A percentile compares a stretch with the other conserved stretches of the same genome.
These are phyloP conservation scores for Pleuronectes platessa DNA, from an alignment of 2,113 vertebrate genomes.

Conservation along the genomic window DNA sequence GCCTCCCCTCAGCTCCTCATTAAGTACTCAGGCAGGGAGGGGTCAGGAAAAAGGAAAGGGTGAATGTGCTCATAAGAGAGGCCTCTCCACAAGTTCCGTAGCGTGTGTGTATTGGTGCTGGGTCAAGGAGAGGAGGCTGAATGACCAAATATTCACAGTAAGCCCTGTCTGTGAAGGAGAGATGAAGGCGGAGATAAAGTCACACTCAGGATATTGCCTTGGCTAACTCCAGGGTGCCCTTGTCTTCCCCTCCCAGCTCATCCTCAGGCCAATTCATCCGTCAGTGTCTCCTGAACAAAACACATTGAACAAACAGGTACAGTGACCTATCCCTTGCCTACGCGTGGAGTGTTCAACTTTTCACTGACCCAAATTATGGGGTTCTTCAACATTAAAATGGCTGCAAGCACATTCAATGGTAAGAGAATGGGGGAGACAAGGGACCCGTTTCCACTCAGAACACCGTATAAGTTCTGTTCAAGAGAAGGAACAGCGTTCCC, in stretches of 20 bases:
- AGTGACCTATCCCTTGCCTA: neutral
- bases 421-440: neutral
- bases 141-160: conserved; percentile 64
- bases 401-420: neutral
- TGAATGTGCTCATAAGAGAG: conserved; percentile 30
- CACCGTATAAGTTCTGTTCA: conserved; percentile 24
- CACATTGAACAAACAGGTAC: conserved; percentile 42
- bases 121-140: conserved; percentile 54
- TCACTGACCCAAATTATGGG: neutral
- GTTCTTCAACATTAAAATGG: too few relatives aligned
- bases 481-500: conserved; percentile 36
- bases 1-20: conserved; percentile 82
- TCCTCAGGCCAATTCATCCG: conserved; percentile 33
- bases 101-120: conserved; percentile 68
- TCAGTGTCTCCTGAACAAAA: conserved; percentile 42
- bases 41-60: conserved; percentile 39
- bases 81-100: conserved; percentile 23
- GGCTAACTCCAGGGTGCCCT: conserved; percentile 47
- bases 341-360: neutral
- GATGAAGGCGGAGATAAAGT: conserved; percentile 66
- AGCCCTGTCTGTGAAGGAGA: conserved; percentile 43
- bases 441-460: conserved; percentile 20
- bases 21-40: conserved; percentile 76
- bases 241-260: conserved; percentile 37
- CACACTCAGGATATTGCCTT: conserved; percentile 67